A percentile compares a stretch with the other conserved stretches of the same genome.
Evolutionary conservation across 2,797 vertebrate genomes (phyloP).

Genomic region (Sebastes nivosus): DNA sequence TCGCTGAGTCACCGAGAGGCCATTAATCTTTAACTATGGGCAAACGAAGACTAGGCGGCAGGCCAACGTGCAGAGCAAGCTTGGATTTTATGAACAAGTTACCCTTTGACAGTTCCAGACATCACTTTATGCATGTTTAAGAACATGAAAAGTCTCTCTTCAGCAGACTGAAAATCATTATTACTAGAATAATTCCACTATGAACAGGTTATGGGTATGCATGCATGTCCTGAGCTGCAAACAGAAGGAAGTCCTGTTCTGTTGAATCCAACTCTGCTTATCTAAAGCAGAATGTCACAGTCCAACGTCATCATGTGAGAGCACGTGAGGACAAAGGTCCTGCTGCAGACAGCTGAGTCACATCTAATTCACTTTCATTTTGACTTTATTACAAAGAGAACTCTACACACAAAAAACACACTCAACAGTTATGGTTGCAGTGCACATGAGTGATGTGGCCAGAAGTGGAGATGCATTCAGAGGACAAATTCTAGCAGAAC

Average conservation of each 20-base stretch:
- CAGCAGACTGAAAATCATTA: not conserved
- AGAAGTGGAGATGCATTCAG: not conserved
- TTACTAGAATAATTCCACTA: not conserved
- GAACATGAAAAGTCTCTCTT: not conserved
- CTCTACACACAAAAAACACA: too few species aligned
- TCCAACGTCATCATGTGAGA: constrained; percentile 36
- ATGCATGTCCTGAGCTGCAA: not conserved
- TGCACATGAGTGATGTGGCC: not conserved
- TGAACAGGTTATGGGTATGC: not conserved
- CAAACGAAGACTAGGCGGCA: constrained; percentile 18
- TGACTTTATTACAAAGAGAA: not conserved
- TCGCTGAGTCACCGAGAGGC: constrained; percentile 66
- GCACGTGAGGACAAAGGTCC: constrained; percentile 52
- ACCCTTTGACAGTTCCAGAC: constrained; percentile 15
- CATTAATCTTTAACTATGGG: constrained; percentile 69
- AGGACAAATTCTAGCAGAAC: not conserved
- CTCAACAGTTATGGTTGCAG: not conserved
- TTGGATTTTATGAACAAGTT: constrained; percentile 3
- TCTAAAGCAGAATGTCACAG: constrained; percentile 12
- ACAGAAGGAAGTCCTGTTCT: constrained; percentile 16
- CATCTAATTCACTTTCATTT: not conserved
- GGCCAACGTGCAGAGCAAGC: constrained; percentile 21
- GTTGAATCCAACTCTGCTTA: not conserved
- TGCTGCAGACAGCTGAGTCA: not conserved
- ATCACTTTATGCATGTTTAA: not conserved